A percentile compares a stretch with the other conserved stretches of the same genome.
These are phyloP conservation scores for Oligia fasciuncula DNA, from an alignment of 2,888 invertebrate genomes.

Conservation along the genomic window DNA sequence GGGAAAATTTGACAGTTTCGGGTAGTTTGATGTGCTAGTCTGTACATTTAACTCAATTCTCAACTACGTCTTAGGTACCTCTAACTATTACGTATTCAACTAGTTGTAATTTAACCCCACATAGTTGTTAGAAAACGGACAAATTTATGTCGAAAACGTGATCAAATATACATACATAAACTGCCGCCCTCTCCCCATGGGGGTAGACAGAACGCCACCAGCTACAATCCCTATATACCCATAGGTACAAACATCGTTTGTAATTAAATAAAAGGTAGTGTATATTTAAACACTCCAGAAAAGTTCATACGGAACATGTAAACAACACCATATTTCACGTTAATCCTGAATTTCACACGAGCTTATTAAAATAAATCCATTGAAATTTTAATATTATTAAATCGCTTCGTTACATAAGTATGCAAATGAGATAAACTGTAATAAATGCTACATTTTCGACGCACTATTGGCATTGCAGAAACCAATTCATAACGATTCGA, in stretches of 20 bases:
- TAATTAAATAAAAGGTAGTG: neutral
- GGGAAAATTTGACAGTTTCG: too few relatives aligned
- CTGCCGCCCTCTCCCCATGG: neutral
- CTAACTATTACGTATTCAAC: neutral
- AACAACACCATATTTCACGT: constrained; percentile 33
- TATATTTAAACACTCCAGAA: neutral
- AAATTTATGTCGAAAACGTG: neutral
- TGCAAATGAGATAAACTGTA: constrained; percentile 50
- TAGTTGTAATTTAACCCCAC: neutral
- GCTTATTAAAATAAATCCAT: constrained; percentile 54
- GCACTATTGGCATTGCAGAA: constrained; percentile 47
- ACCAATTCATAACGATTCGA: constrained; percentile 45
- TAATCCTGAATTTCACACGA: constrained; percentile 28
- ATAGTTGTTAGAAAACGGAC: neutral
- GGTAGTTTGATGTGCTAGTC: too few relatives aligned
- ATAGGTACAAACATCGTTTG: neutral
- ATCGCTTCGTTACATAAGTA: constrained; percentile 45
- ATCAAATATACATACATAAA: neutral
- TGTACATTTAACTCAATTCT: neutral
- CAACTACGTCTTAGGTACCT: neutral
- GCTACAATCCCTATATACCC: too few relatives aligned
- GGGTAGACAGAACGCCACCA: neutral
- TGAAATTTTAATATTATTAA: constrained; percentile 56
- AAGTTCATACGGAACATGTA: neutral
- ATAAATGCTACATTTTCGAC: constrained; percentile 50